Percentiles rank a stretch among this genome's conserved stretches.
Evolutionary conservation across 2,113 vertebrate species (phyloP).

Genomic region (Anguilla rostrata): DNA sequence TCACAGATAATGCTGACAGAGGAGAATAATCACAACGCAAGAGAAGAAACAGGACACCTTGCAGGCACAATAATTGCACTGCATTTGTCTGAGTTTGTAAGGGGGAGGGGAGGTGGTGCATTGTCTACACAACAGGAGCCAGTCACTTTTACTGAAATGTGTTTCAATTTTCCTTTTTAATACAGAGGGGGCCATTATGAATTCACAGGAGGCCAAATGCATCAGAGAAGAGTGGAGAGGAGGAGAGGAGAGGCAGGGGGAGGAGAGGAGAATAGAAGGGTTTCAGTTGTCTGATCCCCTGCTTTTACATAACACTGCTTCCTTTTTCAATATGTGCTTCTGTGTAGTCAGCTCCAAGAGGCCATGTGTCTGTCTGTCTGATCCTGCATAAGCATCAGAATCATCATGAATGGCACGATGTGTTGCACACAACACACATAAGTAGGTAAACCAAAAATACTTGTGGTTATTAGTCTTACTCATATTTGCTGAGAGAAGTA

Average conservation of each 20-base stretch:
- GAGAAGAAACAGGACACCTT: conserved; percentile 59
- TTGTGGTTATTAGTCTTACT: neutral
- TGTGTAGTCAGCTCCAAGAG: neutral
- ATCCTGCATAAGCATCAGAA: neutral
- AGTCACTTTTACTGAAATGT: conserved; percentile 85
- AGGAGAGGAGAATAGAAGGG: conserved; percentile 50
- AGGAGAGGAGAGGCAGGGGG: neutral
- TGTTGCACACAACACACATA: neutral
- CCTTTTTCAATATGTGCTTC: neutral
- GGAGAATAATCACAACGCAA: conserved; percentile 68
- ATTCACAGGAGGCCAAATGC: conserved; percentile 70
- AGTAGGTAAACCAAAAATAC: neutral
- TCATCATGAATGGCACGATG: neutral
- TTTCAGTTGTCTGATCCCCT: conserved; percentile 64
- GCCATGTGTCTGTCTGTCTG: neutral
- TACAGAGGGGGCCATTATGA: conserved; percentile 75
- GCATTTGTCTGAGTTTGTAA: conserved; percentile 60
- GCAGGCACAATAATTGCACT: conserved; percentile 77
- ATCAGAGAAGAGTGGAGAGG: conserved; percentile 64
- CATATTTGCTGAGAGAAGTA: too few relatives aligned
- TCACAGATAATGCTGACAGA: conserved; percentile 70
- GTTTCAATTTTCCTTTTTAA: conserved; percentile 77
- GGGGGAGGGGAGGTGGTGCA: conserved; percentile 62
- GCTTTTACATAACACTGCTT: conserved; percentile 55
- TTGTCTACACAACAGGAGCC: conserved; percentile 76